Percentiles rank a stretch among this genome's conserved stretches.
Evolutionary conservation across 2,797 vertebrate genomes (phyloP).

Genomic region (Rallus crepitans): DNA sequence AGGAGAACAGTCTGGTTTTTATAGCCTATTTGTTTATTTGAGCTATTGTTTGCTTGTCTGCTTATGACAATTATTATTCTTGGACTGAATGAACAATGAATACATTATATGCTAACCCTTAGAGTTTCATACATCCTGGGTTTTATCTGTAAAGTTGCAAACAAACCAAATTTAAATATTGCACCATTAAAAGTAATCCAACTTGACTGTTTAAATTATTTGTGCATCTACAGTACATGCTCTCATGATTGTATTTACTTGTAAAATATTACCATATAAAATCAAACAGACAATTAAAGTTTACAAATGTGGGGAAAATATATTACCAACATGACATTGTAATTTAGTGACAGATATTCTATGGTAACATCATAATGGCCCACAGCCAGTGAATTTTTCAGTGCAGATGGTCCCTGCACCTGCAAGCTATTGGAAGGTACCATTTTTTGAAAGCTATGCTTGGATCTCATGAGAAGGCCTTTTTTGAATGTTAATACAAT

Average conservation of each 20-base stretch:
- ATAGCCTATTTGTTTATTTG: conserved; percentile 13
- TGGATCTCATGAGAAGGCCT: conserved; percentile 12
- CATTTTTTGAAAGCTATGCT: conserved; percentile 37
- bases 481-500: conserved; percentile 33
- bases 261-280: conserved; percentile 33
- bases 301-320: conserved; percentile 23
- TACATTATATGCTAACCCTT: neutral
- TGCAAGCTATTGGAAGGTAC: conserved; percentile 23
- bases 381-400: conserved; percentile 20
- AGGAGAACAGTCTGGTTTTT: neutral
- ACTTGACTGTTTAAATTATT: conserved; percentile 9
- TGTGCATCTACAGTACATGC: neutral
- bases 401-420: conserved; percentile 44
- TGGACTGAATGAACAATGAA: neutral
- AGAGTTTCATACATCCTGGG: neutral
- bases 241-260: conserved; percentile 20
- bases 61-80: conserved; percentile 33
- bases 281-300: conserved; percentile 56
- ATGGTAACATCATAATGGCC: neutral
- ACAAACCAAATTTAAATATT: neutral
- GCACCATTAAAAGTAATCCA: conserved; percentile 22
- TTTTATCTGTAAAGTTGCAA: conserved; percentile 38
- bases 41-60: conserved; percentile 4
- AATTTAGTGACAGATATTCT: conserved; percentile 44
- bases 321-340: conserved; percentile 13